Evolutionary conservation across 30 jellyfish, hydroid and myxozoan species (phyloP), one percentile per base, ranked within the genome.

Genomic region (Calvadosia cruxmelitensis): DNA sequence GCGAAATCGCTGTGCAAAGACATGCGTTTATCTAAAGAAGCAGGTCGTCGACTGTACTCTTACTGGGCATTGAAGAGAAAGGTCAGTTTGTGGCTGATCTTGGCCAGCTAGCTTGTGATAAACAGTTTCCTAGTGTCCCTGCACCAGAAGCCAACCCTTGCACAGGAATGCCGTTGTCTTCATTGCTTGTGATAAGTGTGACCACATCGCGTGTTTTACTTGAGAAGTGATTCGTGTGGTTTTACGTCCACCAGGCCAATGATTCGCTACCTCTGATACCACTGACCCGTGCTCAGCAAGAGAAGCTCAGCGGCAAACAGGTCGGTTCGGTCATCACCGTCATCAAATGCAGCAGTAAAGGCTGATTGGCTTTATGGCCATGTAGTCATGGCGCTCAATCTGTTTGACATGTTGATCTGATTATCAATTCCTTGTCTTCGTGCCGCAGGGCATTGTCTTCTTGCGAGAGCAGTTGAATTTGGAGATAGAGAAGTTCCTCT

Each of bases 231-330:
- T n/a, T n/a, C n/a, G n/a, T n/a, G n/a, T n/a, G n/a, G n/a, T n/a
- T n/a, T n/a, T n/a, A n/a, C n/a, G n/a, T n/a, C n/a, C n/a, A n/a
- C n/a, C 33, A 89, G 98, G 98, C 89, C 48, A 89, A 81, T 63
- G 95, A 78, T 34, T 75, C 77, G 69, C 78, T 74, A 66, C 98
- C 98, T 1, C 67, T 89, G 71, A 79, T 89, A 12, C 84, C 92
- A 62, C 73, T 89, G 52, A 81, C 98, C 3, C 33, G 85, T 12
- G 98, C 76, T 51, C 98, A 89, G 68, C 94, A 89, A 67, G 98
- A 89, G 52, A 81, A 80, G 80, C 77, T 89, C 63, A 89, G 98
- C 62, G 98, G 98, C 49, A 89, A 89, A 62, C 98, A 89, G 78
- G 98, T 91, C 36, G n/a, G 65, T 29, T 28, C 23, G 29, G 25